Evolutionary conservation across 2,888 invertebrate species (phyloP).

Genomic region (Tenthredo distinguenda): DNA sequence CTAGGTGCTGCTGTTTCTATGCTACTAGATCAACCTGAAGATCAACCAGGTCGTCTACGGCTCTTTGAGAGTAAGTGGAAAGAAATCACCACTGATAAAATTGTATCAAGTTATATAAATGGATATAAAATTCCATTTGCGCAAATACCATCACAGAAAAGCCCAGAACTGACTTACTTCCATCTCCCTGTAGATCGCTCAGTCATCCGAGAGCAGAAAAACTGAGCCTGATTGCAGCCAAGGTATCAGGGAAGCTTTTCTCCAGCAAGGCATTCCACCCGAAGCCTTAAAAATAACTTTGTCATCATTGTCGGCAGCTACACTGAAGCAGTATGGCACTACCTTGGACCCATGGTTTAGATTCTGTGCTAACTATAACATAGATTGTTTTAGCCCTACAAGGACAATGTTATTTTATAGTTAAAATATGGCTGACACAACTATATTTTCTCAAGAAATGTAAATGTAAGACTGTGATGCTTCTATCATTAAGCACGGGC

Average conservation of each 20-base stretch:
- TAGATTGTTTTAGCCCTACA: not conserved
- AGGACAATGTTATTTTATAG: not conserved
- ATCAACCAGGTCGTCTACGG: conserved; percentile 3
- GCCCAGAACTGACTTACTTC: not conserved
- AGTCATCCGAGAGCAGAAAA: not conserved
- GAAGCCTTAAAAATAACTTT: not conserved
- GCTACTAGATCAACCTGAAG: conserved; percentile 51
- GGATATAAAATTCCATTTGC: conserved; percentile 56
- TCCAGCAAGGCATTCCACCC: not conserved
- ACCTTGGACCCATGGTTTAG: not conserved
- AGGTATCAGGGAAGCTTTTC: not conserved
- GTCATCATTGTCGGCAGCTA: not conserved
- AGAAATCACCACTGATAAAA: not conserved
- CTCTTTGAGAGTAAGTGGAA: not conserved
- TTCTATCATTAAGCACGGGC: too few species aligned
- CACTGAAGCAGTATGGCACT: not conserved
- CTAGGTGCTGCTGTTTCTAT: conserved; percentile 53
- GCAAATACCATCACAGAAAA: too few species aligned
- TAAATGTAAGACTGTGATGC: too few species aligned
- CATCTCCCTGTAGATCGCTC: not conserved
- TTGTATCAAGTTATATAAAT: conserved; percentile 47
- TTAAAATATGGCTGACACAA: too few species aligned
- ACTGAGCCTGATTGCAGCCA: not conserved
- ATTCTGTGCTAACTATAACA: not conserved
- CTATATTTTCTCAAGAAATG: too few species aligned